Conservation (phyloP, 2,113 vertebrate species). For the Picathartes gymnocephalus region DNA sequence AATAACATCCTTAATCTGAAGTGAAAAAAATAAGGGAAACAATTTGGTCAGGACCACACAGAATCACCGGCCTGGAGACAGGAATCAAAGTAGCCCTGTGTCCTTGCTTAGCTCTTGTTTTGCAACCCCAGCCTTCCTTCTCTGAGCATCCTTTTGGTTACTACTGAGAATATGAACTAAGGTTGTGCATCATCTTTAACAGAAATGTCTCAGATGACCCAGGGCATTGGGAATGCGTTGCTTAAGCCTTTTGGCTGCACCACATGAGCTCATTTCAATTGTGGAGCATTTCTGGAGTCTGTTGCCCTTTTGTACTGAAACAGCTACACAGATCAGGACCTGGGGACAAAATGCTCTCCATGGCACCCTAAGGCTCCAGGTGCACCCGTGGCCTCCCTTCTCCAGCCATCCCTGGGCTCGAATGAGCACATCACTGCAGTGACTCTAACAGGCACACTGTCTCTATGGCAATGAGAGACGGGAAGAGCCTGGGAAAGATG, state of each 20-base stretch:
- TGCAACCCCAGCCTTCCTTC: not conserved
- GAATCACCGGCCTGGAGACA: not conserved
- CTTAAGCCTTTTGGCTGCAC: not conserved
- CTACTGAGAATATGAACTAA: not conserved
- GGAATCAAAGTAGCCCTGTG: not conserved
- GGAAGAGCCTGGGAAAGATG: slow-evolving; percentile 12
- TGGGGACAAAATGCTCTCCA: not conserved
- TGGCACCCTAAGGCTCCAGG: not conserved
- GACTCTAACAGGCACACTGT: slow-evolving; percentile 26
- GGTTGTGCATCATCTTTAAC: not conserved
- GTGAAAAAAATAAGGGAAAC: not conserved
- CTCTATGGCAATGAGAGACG: slow-evolving; percentile 61
- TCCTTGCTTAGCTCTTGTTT: not conserved
- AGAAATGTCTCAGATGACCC: not conserved
- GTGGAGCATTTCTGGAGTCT: not conserved
- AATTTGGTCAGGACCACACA: not conserved
- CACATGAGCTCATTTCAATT: not conserved
- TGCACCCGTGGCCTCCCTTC: not conserved
- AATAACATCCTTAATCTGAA: not conserved
- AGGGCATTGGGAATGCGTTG: not conserved
- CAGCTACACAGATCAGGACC: not conserved
- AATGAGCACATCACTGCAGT: not conserved
- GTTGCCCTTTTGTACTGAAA: not conserved
- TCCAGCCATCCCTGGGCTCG: not conserved
- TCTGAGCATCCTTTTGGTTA: not conserved